These are phyloP conservation scores for Rhabdomys pumilio DNA, from an alignment of 2,797 vertebrate genomes.

Conservation along the genomic window DNA sequence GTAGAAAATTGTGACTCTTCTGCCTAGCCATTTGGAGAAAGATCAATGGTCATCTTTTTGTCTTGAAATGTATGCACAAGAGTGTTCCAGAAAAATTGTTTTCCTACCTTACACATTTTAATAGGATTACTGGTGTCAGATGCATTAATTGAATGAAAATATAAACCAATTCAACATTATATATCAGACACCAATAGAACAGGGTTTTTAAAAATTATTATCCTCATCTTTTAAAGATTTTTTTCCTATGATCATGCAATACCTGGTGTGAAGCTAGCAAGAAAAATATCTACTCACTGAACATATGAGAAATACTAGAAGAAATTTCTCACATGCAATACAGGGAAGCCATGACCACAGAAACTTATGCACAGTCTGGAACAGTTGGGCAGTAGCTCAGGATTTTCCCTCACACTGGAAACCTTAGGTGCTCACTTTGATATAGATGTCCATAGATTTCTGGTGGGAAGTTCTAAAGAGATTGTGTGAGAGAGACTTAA, in stretches of 20 bases:
- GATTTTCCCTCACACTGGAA: rapidly evolving
- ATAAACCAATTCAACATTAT: too few species aligned
- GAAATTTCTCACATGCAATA: background rate
- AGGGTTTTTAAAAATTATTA: background rate
- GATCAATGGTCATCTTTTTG: too few species aligned
- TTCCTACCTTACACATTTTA: too few species aligned
- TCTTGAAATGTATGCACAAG: too few species aligned
- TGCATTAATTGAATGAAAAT: too few species aligned
- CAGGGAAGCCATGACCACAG: background rate
- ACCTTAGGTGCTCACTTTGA: background rate
- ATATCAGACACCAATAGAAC: too few species aligned
- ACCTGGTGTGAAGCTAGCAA: background rate
- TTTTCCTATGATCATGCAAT: background rate
- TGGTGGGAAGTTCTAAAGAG: background rate
- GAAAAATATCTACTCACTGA: background rate
- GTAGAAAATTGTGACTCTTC: too few species aligned
- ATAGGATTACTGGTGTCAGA: too few species aligned
- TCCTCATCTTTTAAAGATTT: background rate
- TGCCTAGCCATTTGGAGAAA: too few species aligned
- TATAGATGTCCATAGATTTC: background rate
- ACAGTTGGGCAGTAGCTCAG: background rate
- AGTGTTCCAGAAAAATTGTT: too few species aligned
- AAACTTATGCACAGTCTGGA: too few species aligned
- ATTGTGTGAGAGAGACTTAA: background rate
- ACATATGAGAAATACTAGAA: background rate